Conservation (phyloP, 2,113 vertebrate genomes). For the Odontophorus gujanensis region DNA sequence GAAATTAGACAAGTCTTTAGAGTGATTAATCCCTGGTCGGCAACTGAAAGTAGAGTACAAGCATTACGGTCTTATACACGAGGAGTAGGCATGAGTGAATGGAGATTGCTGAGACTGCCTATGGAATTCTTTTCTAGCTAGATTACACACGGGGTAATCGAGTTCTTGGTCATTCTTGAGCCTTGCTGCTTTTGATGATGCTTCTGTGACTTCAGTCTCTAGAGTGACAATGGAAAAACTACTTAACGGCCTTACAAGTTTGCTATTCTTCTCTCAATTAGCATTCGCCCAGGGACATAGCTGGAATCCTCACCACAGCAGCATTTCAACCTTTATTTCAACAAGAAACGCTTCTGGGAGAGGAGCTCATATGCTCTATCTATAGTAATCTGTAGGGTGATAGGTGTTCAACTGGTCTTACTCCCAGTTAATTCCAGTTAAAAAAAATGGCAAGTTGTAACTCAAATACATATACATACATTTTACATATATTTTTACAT, state of each 20-base stretch:
- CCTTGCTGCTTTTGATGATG: neutral
- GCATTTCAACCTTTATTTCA: neutral
- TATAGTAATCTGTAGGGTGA: neutral
- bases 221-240: neutral
- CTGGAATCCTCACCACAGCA: neutral
- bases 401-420: neutral
- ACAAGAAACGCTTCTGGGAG: neutral
- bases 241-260: neutral
- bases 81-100: neutral
- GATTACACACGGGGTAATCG: too few species aligned
- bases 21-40: neutral
- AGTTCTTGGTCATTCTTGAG: neutral
- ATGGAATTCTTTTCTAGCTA: neutral
- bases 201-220: neutral
- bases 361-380: neutral
- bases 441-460: neutral
- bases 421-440: neutral
- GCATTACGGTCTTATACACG: neutral
- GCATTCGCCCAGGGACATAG: neutral
- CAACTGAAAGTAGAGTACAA: neutral
- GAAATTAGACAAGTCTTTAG: neutral
- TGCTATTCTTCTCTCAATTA: neutral
- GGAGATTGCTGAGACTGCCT: fast-evolving
- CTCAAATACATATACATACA: neutral
- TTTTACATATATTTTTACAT: neutral